These are phyloP conservation scores for Plagodis pulveraria DNA, from an alignment of 2,888 invertebrate species.

Conservation along the genomic window DNA sequence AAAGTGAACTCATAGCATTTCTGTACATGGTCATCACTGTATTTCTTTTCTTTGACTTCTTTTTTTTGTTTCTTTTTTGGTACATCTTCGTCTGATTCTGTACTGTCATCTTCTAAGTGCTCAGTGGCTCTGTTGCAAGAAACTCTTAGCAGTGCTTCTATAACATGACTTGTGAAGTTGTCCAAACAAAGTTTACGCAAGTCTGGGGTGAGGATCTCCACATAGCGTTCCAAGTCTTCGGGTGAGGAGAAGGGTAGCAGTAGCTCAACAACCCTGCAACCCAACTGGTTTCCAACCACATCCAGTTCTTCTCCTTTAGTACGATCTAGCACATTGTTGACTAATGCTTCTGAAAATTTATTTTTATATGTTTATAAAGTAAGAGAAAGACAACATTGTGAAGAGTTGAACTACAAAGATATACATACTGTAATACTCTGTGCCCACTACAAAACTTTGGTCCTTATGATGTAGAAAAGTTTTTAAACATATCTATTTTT, in stretches of 20 bases:
- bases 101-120: constrained; percentile 50
- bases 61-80: constrained; percentile 63
- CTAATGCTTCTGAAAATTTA: constrained; percentile 85
- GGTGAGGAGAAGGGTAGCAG: constrained; percentile 88
- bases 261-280: constrained; percentile 91
- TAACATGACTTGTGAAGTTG: constrained; percentile 91
- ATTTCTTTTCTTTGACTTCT: constrained; percentile 49
- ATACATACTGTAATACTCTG: too few species aligned
- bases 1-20: constrained; percentile 87
- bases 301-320: constrained; percentile 89
- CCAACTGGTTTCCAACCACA: constrained; percentile 91
- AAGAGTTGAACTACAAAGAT: too few species aligned
- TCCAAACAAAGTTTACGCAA: constrained; percentile 90
- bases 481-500: too few species aligned
- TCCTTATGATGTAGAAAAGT: too few species aligned
- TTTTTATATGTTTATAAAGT: too few species aligned
- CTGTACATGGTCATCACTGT: constrained; percentile 74
- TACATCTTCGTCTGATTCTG: constrained; percentile 43
- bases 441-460: too few species aligned
- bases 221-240: constrained; percentile 86
- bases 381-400: too few species aligned
- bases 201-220: constrained; percentile 86
- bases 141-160: constrained; percentile 88
- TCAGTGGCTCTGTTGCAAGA: constrained; percentile 82
- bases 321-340: constrained; percentile 90